A percentile compares a stretch with the other conserved stretches of the same genome.
Conservation (phyloP, 2,888 invertebrate genomes). For the Xanthorhoe designata region DNA sequence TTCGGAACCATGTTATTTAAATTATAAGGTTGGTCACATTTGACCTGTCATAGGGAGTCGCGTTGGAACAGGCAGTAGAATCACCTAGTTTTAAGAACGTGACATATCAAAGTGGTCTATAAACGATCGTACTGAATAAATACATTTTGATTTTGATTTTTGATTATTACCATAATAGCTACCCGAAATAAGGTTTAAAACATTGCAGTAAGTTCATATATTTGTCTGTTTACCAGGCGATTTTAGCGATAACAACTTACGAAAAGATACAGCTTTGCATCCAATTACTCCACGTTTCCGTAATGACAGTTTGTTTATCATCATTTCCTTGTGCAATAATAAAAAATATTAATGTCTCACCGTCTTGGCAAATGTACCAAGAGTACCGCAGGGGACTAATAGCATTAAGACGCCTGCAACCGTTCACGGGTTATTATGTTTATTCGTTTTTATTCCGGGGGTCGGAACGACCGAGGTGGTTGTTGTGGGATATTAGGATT, state of each 20-base stretch:
- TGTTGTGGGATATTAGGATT: slow-evolving; percentile 27
- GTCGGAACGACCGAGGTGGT: slow-evolving; percentile 47
- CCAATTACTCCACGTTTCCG: slow-evolving; percentile 18
- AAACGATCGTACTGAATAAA: no score
- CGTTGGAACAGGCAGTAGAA: no score
- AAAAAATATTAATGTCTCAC: slow-evolving; percentile 81
- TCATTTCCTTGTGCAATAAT: slow-evolving; percentile 72
- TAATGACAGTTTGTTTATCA: slow-evolving; percentile 68
- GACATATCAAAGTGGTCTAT: no score
- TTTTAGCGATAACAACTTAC: background rate
- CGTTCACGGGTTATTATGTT: slow-evolving; percentile 81
- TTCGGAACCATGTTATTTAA: no score
- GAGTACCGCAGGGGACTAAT: slow-evolving; percentile 54
- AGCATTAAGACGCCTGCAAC: slow-evolving; percentile 74
- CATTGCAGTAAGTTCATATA: no score
- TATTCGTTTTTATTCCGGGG: slow-evolving; percentile 73
- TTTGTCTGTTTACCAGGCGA: no score
- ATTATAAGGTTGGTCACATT: no score
- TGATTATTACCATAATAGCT: no score
- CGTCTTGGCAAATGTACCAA: slow-evolving; percentile 65
- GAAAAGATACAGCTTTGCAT: slow-evolving; percentile 1
- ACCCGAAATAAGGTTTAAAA: no score
- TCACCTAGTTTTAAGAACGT: no score
- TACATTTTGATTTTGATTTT: no score
- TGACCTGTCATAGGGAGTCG: no score